These are phyloP conservation scores for Hetaerina americana DNA, from an alignment of 1,140 invertebrate species.

Conservation along the genomic window DNA sequence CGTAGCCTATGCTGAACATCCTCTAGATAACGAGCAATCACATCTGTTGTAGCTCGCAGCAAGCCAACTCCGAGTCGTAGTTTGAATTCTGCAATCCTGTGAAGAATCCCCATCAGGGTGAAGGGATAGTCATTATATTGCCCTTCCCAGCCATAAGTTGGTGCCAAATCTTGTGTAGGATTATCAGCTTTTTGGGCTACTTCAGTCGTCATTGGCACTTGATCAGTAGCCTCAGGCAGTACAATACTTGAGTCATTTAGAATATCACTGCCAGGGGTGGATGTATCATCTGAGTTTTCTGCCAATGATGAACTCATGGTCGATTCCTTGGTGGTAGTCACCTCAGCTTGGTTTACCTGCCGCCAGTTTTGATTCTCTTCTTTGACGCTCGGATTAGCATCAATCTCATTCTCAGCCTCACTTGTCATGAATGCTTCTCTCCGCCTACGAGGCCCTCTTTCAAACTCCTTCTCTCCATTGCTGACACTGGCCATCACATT, in stretches of 20 bases:
- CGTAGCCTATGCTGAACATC: slow-evolving; percentile 29
- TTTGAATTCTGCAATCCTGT: slow-evolving; percentile 35
- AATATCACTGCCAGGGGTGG: neutral
- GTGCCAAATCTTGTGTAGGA: neutral
- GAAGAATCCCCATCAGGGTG: slow-evolving; percentile 31
- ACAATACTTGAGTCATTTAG: neutral
- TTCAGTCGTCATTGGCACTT: neutral
- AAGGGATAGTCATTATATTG: slow-evolving; percentile 15
- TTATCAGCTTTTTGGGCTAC: neutral
- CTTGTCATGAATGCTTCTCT: neutral
- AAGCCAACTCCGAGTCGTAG: slow-evolving; percentile 34
- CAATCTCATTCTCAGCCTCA: neutral
- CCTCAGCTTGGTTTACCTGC: neutral
- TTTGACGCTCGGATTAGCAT: neutral
- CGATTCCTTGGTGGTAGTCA: neutral
- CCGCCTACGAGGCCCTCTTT: neutral
- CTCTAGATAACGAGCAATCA: slow-evolving; percentile 34
- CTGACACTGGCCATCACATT: neutral
- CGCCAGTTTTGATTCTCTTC: neutral
- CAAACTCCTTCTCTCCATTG: neutral
- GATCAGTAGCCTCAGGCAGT: neutral
- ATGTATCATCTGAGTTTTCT: neutral
- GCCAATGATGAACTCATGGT: neutral
- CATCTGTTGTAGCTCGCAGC: slow-evolving; percentile 34
- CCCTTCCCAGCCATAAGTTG: neutral